Base-by-base conservation (phyloP, 1,140 invertebrate species). In the Dolichoris vasculosae region DNA sequence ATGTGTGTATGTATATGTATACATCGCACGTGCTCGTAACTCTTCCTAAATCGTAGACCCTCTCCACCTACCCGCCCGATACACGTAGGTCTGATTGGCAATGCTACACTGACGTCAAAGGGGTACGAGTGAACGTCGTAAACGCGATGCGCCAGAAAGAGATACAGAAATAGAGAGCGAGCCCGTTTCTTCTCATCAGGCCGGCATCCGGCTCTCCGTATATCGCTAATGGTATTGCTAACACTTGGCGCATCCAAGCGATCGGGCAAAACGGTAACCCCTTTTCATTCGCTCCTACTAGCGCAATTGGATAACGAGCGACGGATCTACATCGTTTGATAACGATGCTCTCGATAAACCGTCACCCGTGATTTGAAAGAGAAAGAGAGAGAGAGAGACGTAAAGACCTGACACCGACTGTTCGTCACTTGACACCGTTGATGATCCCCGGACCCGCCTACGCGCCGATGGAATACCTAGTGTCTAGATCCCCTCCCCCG, bases 261-360 rank as follows among this genome's bases (percentile, higher is more conserved):
- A 40, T 35, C 77, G 26, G 48, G 1, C 26, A 63, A 51, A 79
- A 32, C 13, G 48, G 35, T 79, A 79, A 51, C 75, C 48, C 75
- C 75, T 77, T 75, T n/a, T 35, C 40, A 38, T 40, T 71, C 26
- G 20, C 75, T 17, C 43, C 46, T 80, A 75, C 40, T 48, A 15
- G 20, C 35, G 51, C 78, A 86, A 86, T 82, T 86, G 79, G 32
- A 86, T 86, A 86, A 86, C 79, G 30, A 82, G 84, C 79, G 46
- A 8, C 71, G 79, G 73, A 82, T 75, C 78, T 82, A 67, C 79
- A 77, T 86, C 77, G 76, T 84, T 84, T 48, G 67, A 73, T 63
- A 75, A 38, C 48, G n/a, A 13, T 43, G 32, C 51, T 51, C 73
- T 84, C 69, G 38, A 67, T 80, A 73, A 15, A n/a, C 69, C 3